These are phyloP conservation scores for Ischnura elegans DNA, from an alignment of 2,888 invertebrate species.

Conservation along the genomic window DNA sequence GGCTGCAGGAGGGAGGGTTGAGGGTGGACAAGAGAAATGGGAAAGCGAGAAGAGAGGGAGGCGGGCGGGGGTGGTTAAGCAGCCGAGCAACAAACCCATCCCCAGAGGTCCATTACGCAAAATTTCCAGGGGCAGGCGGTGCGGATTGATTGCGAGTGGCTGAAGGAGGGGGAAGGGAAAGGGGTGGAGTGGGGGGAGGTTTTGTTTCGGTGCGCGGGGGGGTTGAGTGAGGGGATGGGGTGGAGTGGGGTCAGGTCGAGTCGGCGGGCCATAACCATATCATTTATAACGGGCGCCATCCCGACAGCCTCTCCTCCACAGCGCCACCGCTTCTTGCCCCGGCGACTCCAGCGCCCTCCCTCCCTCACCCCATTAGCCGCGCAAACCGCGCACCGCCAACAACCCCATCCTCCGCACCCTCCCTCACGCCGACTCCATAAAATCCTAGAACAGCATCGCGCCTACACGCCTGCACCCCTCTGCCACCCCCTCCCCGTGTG, in stretches of 20 bases:
- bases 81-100: constrained; percentile 65
- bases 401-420: not conserved
- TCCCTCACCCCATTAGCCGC: constrained; percentile 51
- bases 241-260: constrained; percentile 10
- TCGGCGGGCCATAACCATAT: constrained; percentile 64
- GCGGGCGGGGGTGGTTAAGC: constrained; percentile 6
- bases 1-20: not conserved
- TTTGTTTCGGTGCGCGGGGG: not conserved
- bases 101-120: constrained; percentile 64
- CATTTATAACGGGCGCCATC: constrained; percentile 64
- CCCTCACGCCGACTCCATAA: not conserved
- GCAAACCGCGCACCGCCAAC: constrained; percentile 9
- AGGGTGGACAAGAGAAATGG: not conserved
- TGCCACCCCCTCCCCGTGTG: not conserved
- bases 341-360: not conserved
- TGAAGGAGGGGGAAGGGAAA: too few species aligned
- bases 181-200: not conserved
- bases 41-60: not conserved
- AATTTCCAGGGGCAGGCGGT: constrained; percentile 62
- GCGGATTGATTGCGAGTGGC: constrained; percentile 66
- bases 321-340: constrained; percentile 36
- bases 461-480: not conserved
- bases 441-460: not conserved
- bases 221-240: not conserved
- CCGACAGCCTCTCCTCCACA: not conserved